phyloP scores from a whole-genome alignment of 2,888 invertebrate genomes.

The Anoncus sp. region DNA sequence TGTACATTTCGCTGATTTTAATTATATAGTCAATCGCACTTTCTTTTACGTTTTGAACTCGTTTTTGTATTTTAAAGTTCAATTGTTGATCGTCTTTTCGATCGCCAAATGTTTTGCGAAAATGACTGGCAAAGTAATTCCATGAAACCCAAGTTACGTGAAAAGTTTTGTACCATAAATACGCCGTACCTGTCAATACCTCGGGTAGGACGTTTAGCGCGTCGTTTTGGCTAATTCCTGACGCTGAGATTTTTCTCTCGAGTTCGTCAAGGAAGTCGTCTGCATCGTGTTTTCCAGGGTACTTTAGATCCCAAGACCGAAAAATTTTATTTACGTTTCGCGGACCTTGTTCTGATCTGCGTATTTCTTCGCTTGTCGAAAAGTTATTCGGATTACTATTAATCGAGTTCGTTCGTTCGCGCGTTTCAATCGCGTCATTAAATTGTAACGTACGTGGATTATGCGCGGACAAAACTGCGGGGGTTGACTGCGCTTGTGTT shows the following conservation, averaged over 20 bases:
- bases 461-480: not conserved
- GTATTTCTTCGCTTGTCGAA: not conserved
- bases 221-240: not conserved
- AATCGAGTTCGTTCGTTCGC: constrained; percentile 1
- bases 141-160: not conserved
- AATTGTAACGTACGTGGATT: not conserved
- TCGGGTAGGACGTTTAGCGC: constrained; percentile 8
- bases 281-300: not conserved
- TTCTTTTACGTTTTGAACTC: constrained; percentile 12
- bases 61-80: constrained; percentile 13
- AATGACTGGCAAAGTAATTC: not conserved
- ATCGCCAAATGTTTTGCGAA: not conserved
- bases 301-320: not conserved
- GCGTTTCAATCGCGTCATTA: not conserved
- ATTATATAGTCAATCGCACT: constrained; percentile 14
- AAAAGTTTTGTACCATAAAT: constrained; percentile 5
- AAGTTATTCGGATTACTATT: not conserved
- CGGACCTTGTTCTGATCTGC: not conserved
- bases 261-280: constrained; percentile 16
- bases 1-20: constrained; percentile 18
- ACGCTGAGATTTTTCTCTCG: constrained; percentile 11
- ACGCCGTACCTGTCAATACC: not conserved
- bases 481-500: constrained; percentile 3
- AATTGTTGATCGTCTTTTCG: constrained; percentile 2
- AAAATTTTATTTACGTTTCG: not conserved